Conservation (phyloP, 2,113 vertebrate species). For the Onychostruthus taczanowskii region DNA sequence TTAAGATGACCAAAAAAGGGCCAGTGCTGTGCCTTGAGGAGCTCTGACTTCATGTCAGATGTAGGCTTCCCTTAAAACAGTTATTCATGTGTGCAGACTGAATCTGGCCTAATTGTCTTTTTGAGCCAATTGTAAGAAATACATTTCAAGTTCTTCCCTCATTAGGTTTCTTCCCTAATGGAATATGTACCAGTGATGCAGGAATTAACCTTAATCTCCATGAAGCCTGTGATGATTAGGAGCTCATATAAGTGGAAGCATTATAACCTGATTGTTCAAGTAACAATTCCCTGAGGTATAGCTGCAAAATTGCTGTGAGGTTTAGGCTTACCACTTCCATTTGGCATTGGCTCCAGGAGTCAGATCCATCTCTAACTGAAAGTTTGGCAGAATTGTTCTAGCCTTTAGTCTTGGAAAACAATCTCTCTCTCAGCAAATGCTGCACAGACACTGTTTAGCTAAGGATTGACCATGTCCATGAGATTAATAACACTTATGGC, state of each 20-base stretch:
- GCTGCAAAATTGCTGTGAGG: neutral
- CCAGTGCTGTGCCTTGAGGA: neutral
- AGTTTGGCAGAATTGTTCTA: neutral
- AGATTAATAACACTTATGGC: constrained; percentile 14
- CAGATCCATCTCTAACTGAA: neutral
- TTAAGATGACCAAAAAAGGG: constrained; percentile 33
- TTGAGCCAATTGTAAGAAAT: neutral
- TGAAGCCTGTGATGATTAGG: constrained; percentile 3
- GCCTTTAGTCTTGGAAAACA: neutral
- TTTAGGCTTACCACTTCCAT: neutral
- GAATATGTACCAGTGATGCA: neutral
- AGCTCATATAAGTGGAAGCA: neutral
- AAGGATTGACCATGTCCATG: neutral
- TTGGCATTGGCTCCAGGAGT: neutral
- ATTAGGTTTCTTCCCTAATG: constrained; percentile 29
- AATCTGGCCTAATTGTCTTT: neutral
- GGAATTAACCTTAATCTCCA: constrained; percentile 32
- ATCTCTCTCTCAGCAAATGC: neutral
- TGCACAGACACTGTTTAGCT: neutral
- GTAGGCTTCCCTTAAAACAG: neutral
- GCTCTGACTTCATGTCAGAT: neutral
- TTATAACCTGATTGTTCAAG: neutral
- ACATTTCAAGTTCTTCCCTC: neutral
- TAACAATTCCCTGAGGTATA: neutral
- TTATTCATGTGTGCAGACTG: constrained; percentile 11